Evolutionary conservation across 2,888 invertebrate genomes (phyloP), one percentile per base, ranked within the genome.

Genomic region (Aleiodes leptofemur): DNA sequence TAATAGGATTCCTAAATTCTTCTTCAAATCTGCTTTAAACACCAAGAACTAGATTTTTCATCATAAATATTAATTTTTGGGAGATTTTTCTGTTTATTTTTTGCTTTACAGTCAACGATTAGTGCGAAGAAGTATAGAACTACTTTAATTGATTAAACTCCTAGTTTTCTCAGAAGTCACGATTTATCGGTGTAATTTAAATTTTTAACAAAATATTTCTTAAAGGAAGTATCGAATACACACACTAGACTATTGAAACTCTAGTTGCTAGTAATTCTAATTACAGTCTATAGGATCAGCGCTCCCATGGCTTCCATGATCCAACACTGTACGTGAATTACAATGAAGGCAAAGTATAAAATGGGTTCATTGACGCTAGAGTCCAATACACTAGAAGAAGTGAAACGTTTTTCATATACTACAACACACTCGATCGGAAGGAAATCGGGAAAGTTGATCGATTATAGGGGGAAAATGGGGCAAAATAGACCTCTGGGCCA

Each of bases 381-480:
- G 23, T 23, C 23, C 23, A 23, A 23, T 23, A 23, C 48, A 64
- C 51, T 16, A 69, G 69, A 69, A 53, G 69, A 74, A 74, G 74
- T 74, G 69, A 74, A 74, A 74, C 50, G 73, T 61, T 38, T 61
- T 38, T 55, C 59, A 74, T 73, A 34, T 48, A 8, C 48, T 72
- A 55, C 53, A 48, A 8, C 7, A 8, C 7, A 8, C 23, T 43
- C 50, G 31, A 72, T 72, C 64, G 74, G 55, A 74, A 64, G 70
- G 74, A 74, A 74, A 66, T 72, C 56, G 70, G 70, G 66, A 74
- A 74, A 74, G 70, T 74, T 71, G 53, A 71, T 70, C 56, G 48
- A 70, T 55, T 61, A 61, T 34, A 16, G 23, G 23, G 2, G 23
- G 23, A 1, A 2, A 23, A 2, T 23, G 23, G 2, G 23, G 23